Evolutionary conservation across 2,113 vertebrate genomes (phyloP).

Genomic region (Nerophis ophidion): DNA sequence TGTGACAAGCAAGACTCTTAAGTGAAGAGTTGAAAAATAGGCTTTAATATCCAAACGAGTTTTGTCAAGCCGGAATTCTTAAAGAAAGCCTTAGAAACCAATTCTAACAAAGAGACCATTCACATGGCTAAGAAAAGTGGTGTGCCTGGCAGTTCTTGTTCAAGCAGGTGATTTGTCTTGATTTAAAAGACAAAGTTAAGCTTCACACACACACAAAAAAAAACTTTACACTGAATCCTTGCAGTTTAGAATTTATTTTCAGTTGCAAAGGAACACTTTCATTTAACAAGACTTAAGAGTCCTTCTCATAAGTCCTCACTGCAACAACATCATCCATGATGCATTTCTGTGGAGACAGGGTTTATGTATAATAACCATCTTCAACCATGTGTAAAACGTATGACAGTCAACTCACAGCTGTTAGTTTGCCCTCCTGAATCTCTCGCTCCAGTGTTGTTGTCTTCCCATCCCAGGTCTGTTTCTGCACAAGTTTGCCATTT

Average conservation of each 20-base stretch:
- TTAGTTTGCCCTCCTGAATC: constrained; percentile 54
- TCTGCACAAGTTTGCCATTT: constrained; percentile 60
- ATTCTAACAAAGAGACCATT: not conserved
- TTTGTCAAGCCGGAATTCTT: not conserved
- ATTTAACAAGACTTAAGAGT: constrained; percentile 46
- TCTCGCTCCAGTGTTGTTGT: constrained; percentile 47
- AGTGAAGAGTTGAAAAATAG: not conserved
- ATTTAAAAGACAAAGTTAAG: too few relatives aligned
- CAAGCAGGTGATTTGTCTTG: not conserved
- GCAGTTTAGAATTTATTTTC: not conserved
- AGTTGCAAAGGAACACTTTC: too few relatives aligned
- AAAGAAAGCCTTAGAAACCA: not conserved
- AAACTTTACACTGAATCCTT: not conserved
- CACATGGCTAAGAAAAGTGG: not conserved
- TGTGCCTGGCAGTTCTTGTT: not conserved
- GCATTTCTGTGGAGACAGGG: constrained; percentile 75
- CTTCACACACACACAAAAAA: not conserved
- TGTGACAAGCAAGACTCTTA: not conserved
- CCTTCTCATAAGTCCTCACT: constrained; percentile 79
- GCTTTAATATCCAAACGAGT: not conserved
- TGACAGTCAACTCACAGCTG: constrained; percentile 46
- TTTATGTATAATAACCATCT: not conserved
- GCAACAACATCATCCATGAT: constrained; percentile 74
- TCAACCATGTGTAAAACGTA: not conserved
- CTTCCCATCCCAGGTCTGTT: constrained; percentile 61